Percentiles rank a stretch among this genome's conserved stretches.
phyloP scores from a whole-genome alignment of 2,797 vertebrate genomes.

The Toxotes lorentzi region DNA sequence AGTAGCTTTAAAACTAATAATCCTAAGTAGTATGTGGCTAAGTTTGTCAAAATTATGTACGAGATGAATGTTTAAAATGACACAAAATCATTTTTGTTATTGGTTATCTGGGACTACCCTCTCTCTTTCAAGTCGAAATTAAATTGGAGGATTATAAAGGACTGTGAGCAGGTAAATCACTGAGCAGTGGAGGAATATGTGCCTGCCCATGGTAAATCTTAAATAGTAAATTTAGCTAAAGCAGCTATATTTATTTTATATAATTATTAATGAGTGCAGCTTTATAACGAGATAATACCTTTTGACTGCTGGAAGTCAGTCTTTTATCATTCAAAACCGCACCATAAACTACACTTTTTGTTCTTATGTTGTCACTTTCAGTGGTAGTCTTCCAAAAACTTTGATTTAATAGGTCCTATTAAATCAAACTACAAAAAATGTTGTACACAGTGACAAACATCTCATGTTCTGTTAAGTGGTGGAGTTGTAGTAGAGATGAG shows the following conservation, averaged over 20 bases:
- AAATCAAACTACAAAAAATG: too few relatives aligned
- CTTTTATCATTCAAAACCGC: background rate
- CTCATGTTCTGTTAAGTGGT: background rate
- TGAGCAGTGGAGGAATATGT: background rate
- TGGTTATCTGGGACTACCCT: background rate
- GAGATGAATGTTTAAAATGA: background rate
- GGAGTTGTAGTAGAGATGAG: constrained; percentile 10
- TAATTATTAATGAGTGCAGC: background rate
- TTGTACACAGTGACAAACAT: background rate
- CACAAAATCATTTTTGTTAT: background rate
- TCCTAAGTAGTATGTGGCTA: background rate
- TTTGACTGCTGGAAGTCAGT: background rate
- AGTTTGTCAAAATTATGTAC: background rate
- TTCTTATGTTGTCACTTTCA: background rate
- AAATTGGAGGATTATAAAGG: constrained; percentile 1
- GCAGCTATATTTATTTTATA: background rate
- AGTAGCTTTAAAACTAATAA: constrained; percentile 1
- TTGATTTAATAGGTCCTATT: too few relatives aligned
- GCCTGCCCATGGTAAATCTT: too few relatives aligned
- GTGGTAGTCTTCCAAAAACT: background rate
- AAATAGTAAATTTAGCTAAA: background rate
- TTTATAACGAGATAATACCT: background rate
- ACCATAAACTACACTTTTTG: background rate
- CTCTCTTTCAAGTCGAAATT: constrained; percentile 17
- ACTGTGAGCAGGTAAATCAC: background rate